phyloP scores from a whole-genome alignment of 2,113 vertebrate species.

The Naja naja region DNA sequence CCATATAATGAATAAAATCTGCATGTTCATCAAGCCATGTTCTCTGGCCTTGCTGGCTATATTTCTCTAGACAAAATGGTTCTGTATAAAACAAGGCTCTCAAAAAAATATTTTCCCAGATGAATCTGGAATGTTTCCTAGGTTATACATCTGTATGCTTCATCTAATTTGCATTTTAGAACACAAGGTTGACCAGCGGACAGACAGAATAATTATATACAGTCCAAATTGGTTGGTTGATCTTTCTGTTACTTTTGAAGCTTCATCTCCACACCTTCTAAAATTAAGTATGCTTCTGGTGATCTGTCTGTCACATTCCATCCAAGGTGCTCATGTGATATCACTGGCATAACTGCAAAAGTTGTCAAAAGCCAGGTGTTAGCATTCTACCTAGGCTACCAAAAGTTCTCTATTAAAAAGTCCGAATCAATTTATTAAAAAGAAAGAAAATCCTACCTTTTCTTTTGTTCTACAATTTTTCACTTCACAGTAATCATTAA shows the following conservation, averaged over 20 bases:
- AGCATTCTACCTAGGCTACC: slow-evolving; percentile 26
- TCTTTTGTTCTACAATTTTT: slow-evolving; percentile 12
- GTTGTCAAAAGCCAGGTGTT: slow-evolving; percentile 46
- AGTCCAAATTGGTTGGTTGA: slow-evolving; percentile 69
- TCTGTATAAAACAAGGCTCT: slow-evolving; percentile 39
- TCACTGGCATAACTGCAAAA: slow-evolving; percentile 31
- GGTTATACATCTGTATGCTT: slow-evolving; percentile 68
- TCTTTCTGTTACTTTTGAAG: slow-evolving; percentile 68
- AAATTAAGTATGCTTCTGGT: slow-evolving; percentile 64
- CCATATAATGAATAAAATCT: slow-evolving; percentile 49
- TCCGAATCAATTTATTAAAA: neutral
- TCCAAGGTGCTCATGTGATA: slow-evolving; percentile 41
- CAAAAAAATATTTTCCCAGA: slow-evolving; percentile 66
- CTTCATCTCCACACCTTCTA: slow-evolving; percentile 61
- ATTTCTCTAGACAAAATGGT: slow-evolving; percentile 57
- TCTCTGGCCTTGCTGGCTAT: slow-evolving; percentile 32
- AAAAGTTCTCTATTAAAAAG: slow-evolving; percentile 16
- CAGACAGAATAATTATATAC: slow-evolving; percentile 66
- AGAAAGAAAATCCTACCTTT: neutral
- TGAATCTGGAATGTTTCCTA: slow-evolving; percentile 66
- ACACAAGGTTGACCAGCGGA: slow-evolving; percentile 67
- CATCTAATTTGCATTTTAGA: slow-evolving; percentile 68
- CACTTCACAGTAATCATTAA: neutral
- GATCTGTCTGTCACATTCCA: slow-evolving; percentile 56
- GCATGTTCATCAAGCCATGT: slow-evolving; percentile 49